Evolutionary conservation across 1,140 invertebrate genomes (phyloP).

Genomic region (Oryzaephilus surinamensis): DNA sequence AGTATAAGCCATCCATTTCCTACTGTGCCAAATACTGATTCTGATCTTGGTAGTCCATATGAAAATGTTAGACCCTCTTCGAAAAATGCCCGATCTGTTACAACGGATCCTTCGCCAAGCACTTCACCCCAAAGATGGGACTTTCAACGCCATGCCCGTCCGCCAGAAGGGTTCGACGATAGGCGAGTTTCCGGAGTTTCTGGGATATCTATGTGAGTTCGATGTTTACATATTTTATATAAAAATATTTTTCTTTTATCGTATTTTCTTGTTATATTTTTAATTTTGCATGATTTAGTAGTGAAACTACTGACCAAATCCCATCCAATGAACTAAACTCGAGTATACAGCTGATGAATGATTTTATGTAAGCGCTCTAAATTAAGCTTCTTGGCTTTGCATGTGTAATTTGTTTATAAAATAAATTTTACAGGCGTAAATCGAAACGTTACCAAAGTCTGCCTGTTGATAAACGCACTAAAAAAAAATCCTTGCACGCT

Average conservation of each 20-base stretch:
- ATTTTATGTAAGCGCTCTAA: no score
- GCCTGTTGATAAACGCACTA: constrained; percentile 22
- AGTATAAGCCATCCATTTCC: constrained; percentile 48
- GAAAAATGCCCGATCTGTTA: constrained; percentile 25
- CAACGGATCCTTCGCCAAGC: constrained; percentile 41
- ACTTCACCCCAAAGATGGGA: constrained; percentile 51
- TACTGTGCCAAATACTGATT: constrained; percentile 43
- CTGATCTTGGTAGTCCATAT: constrained; percentile 50
- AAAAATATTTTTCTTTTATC: constrained; percentile 4
- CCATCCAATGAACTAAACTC: no score
- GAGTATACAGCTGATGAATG: no score
- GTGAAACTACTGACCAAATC: constrained; percentile 1
- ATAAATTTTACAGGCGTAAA: constrained; percentile 33
- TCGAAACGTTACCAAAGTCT: constrained; percentile 27
- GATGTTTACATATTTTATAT: background rate
- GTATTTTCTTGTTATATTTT: constrained; percentile 7
- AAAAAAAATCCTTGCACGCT: constrained; percentile 8
- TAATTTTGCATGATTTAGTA: constrained; percentile 10
- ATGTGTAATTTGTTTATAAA: no score
- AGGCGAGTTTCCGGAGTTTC: constrained; percentile 46
- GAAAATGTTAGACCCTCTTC: constrained; percentile 46
- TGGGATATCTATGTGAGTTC: constrained; percentile 48
- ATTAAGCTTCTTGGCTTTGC: no score
- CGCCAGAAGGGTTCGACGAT: constrained; percentile 38
- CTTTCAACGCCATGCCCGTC: constrained; percentile 43